phyloP scores from a whole-genome alignment of 2,797 vertebrate genomes.

The Poeciliopsis infans region DNA sequence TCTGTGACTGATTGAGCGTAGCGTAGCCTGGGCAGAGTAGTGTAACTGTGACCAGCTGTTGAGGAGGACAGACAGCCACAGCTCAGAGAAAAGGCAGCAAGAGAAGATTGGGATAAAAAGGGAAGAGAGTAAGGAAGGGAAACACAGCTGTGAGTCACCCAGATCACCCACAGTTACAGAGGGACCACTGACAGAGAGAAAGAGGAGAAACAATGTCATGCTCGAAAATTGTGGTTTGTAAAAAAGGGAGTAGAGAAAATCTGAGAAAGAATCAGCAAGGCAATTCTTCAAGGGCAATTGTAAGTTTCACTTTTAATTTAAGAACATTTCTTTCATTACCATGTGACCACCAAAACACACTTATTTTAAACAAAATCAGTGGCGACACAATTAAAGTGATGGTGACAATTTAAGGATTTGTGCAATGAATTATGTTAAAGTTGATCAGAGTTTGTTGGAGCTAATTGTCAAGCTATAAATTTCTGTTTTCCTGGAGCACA shows the following conservation, averaged over 20 bases:
- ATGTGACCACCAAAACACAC: not conserved
- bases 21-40: slow-evolving; percentile 49
- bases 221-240: slow-evolving; percentile 20
- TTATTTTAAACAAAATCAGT: not conserved
- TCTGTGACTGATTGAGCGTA: slow-evolving; percentile 64
- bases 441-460: not conserved
- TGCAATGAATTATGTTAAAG: not conserved
- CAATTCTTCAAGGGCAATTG: slow-evolving; percentile 12
- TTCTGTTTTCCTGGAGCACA: not conserved
- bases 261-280: slow-evolving; percentile 14
- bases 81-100: slow-evolving; percentile 36
- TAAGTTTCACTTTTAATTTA: not conserved
- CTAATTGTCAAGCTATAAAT: not conserved
- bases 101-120: slow-evolving; percentile 14
- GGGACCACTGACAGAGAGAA: slow-evolving; percentile 28
- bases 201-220: slow-evolving; percentile 10
- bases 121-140: slow-evolving; percentile 20
- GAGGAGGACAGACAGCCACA: slow-evolving; percentile 45
- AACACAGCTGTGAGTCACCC: slow-evolving; percentile 49
- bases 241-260: not conserved
- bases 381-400: not conserved
- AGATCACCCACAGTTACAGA: slow-evolving; percentile 36
- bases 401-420: not conserved
- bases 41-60: slow-evolving; percentile 66
- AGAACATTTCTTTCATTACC: not conserved